phyloP scores from a whole-genome alignment of 2,113 vertebrate genomes.

The Tautogolabrus adspersus region DNA sequence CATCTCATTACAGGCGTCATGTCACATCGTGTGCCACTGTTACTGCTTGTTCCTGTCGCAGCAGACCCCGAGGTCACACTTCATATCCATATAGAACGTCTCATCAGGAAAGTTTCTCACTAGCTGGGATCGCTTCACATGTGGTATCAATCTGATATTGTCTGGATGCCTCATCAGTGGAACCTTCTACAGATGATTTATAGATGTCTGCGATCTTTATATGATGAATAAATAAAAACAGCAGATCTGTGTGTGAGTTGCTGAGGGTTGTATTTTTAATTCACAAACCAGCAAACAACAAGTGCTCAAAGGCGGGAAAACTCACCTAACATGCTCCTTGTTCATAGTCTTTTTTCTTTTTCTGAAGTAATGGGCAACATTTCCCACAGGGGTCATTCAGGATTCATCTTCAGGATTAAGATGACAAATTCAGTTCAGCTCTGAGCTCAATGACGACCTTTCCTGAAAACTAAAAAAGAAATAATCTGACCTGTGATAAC shows the following conservation, averaged over 20 bases:
- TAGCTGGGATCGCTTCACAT: constrained; percentile 10
- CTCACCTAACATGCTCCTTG: neutral
- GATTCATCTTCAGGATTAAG: neutral
- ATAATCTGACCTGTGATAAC: neutral
- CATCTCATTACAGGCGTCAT: constrained; percentile 63
- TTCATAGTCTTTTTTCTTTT: constrained; percentile 1
- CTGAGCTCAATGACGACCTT: neutral
- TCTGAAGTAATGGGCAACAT: neutral
- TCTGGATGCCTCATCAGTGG: constrained; percentile 10
- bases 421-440: neutral
- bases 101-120: constrained; percentile 42
- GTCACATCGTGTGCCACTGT: constrained; percentile 51
- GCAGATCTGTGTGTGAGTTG: neutral
- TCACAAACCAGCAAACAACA: neutral
- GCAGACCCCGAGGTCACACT: constrained; percentile 38
- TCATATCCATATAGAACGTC: constrained; percentile 62
- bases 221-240: neutral
- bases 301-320: too few species aligned
- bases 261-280: constrained; percentile 4
- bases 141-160: constrained; percentile 21
- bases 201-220: neutral
- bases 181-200: constrained; percentile 21
- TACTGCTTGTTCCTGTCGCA: constrained; percentile 44
- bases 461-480: neutral
- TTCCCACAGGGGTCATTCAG: neutral